phyloP scores from a whole-genome alignment of 1,140 invertebrate species.

The Nilaparvata lugens region DNA sequence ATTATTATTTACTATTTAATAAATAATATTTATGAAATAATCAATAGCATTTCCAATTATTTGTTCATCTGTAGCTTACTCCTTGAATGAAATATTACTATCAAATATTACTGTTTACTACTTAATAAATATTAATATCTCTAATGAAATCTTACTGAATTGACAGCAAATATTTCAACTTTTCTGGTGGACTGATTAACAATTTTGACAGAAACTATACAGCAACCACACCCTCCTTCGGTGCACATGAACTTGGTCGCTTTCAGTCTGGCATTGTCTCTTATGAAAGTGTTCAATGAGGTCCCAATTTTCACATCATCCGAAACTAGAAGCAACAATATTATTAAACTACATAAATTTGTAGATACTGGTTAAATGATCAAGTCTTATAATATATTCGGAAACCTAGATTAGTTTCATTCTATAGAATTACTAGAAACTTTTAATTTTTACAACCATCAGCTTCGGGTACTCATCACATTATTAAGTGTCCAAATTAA shows the following conservation, averaged over 20 bases:
- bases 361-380: background rate
- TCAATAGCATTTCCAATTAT: too few species aligned
- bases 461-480: too few species aligned
- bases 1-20: too few species aligned
- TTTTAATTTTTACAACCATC: background rate
- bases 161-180: conserved; percentile 50
- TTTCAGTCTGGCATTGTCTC: conserved; percentile 52
- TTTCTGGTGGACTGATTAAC: conserved; percentile 44
- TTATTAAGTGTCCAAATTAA: too few species aligned
- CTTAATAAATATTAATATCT: too few species aligned
- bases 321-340: conserved; percentile 32
- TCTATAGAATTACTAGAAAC: too few species aligned
- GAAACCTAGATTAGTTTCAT: background rate
- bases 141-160: conserved; percentile 39
- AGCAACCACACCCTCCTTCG: conserved; percentile 76
- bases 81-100: too few species aligned
- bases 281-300: conserved; percentile 56
- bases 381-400: background rate
- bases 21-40: too few species aligned
- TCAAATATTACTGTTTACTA: too few species aligned
- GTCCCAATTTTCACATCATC: conserved; percentile 41
- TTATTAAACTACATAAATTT: background rate
- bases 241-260: conserved; percentile 74
- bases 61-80: too few species aligned
- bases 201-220: conserved; percentile 54